phyloP scores from a whole-genome alignment of 1,140 invertebrate species.

The Drosophila bifasciata region DNA sequence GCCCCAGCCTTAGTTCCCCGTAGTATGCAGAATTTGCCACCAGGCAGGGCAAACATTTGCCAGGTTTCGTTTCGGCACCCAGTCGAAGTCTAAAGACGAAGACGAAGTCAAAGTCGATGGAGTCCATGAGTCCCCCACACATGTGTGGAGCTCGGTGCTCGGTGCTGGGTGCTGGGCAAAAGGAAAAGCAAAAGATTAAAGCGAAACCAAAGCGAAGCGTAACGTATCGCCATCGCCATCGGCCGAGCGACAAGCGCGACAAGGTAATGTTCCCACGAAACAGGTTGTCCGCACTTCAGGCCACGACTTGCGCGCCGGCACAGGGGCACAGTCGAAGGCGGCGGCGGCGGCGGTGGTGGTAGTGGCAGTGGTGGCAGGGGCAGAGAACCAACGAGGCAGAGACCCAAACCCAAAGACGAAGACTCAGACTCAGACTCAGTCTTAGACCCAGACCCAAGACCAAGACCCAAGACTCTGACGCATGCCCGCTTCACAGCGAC shows the following conservation, averaged over 20 bases:
- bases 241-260: slow-evolving; percentile 78
- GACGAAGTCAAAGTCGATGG: slow-evolving; percentile 12
- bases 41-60: slow-evolving; percentile 53
- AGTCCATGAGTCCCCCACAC: slow-evolving; percentile 29
- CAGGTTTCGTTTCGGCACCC: slow-evolving; percentile 54
- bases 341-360: background rate
- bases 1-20: slow-evolving; percentile 5
- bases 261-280: slow-evolving; percentile 84
- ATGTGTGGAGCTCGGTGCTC: slow-evolving; percentile 10
- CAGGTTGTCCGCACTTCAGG: slow-evolving; percentile 83
- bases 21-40: slow-evolving; percentile 71
- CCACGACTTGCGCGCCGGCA: slow-evolving; percentile 61
- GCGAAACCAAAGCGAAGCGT: slow-evolving; percentile 81
- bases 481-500: slow-evolving; percentile 43
- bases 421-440: slow-evolving; percentile 20
- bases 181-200: slow-evolving; percentile 68
- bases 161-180: background rate
- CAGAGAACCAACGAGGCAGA: slow-evolving; percentile 14
- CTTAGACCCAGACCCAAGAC: slow-evolving; percentile 15
- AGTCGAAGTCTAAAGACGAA: background rate
- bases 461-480: slow-evolving; percentile 51
- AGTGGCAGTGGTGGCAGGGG: background rate
- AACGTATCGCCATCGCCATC: slow-evolving; percentile 78
- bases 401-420: slow-evolving; percentile 26
- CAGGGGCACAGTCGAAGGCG: slow-evolving; percentile 6